Evolutionary conservation across 2,113 vertebrate species (phyloP).

Genomic region (Ctenodactylus gundi): DNA sequence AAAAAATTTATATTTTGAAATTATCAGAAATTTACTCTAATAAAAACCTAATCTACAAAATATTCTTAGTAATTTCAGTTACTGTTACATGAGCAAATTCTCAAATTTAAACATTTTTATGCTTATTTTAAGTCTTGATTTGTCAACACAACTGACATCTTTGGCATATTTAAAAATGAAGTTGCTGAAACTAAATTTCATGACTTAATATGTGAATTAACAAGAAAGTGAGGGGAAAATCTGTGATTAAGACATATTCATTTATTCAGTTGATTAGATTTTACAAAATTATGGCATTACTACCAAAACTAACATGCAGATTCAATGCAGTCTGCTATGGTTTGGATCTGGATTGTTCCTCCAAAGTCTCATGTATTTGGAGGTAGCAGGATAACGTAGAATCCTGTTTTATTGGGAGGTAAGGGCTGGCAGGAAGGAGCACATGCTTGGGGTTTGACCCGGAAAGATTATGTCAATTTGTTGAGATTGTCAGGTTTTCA

Average conservation of each 20-base stretch:
- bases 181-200: neutral
- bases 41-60: neutral
- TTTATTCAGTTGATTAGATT: neutral
- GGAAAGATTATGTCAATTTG: too few relatives aligned
- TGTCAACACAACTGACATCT: neutral
- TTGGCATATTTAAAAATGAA: neutral
- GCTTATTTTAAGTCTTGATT: constrained; percentile 25
- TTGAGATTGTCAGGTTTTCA: too few relatives aligned
- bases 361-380: too few relatives aligned
- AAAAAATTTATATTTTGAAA: constrained; percentile 9
- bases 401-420: too few relatives aligned
- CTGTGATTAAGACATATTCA: neutral
- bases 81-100: neutral
- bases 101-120: constrained; percentile 24
- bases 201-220: neutral
- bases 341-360: too few relatives aligned
- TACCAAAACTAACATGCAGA: too few relatives aligned
- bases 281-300: neutral
- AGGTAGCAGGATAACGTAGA: too few relatives aligned
- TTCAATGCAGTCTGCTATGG: too few relatives aligned
- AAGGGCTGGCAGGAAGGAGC: too few relatives aligned
- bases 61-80: neutral
- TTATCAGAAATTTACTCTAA: neutral
- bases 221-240: neutral
- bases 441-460: too few relatives aligned